Evolutionary conservation across 2,113 vertebrate species (phyloP), one percentile per base, ranked within the genome.

Genomic region (Ia io): DNA sequence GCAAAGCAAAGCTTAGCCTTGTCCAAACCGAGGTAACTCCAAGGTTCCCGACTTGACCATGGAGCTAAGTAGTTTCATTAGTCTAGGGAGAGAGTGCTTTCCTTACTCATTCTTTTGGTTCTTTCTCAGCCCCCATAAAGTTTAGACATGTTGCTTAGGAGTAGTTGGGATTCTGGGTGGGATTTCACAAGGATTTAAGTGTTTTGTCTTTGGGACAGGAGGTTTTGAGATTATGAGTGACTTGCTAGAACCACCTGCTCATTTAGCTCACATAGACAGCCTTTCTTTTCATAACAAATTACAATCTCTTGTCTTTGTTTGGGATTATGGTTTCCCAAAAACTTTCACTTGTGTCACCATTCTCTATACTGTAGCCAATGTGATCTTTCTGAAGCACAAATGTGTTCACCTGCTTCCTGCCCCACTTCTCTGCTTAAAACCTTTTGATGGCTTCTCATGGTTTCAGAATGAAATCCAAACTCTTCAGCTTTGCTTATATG

Each of bases 401-500:
- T 61, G 22, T 71, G 17, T 83, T 93, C 8, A 78, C n/a, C 42
- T 86, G 51, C 56, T 95, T 95, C 53, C 44, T 53, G 42, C 30
- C 61, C 49, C 3, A 30, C 44, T 88, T 93, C 78, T 95, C 47
- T 90, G 17, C 47, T 93, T 87, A 92, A 86, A 87, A 79, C 63
- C 42, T 53, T 88, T 87, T 65, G 28, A 59, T 80, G 65, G 16
- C n/a, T 92, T 88, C 32, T 77, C n/a, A 9, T 51, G 32, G 11
- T 71, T 93, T 76, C 30, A 76, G 86, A 76, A 82, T 88, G 63
- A 90, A 84, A 74, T 40, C 70, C 70, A 95, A 63, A 69, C 32
- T 77, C 17, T 59, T 88, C 84, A 69, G 51, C 37, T 93, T 82
- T 63, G 18, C 70, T 67, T 83, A 7, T 56, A 20, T 51, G 37